Percentiles rank a stretch among this genome's conserved stretches.
phyloP scores from a whole-genome alignment of 2,888 invertebrate species.

The Germaria angustata region DNA sequence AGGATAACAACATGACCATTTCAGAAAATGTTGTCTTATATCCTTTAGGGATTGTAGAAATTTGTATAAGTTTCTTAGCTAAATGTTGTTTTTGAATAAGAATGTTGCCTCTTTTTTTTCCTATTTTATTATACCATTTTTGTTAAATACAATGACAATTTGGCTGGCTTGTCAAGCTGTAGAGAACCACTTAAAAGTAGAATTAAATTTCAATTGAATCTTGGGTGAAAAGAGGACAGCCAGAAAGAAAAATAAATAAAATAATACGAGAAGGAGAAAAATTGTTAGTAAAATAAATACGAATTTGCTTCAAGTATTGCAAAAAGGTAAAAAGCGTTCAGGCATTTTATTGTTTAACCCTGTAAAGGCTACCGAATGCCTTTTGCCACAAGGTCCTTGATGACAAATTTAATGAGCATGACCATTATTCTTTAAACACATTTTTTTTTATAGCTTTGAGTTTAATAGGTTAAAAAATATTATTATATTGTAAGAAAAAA shows the following conservation, averaged over 20 bases:
- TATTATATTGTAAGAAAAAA: no score
- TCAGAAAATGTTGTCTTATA: not conserved
- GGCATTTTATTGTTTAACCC: conserved; percentile 42
- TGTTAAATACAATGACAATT: conserved; percentile 39
- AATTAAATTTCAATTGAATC: conserved; percentile 63
- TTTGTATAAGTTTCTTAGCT: not conserved
- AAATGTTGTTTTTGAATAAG: conserved; percentile 17
- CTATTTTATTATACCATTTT: not conserved
- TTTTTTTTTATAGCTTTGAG: no score
- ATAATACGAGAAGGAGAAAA: not conserved
- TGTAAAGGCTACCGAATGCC: not conserved
- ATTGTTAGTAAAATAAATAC: not conserved
- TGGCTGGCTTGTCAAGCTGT: conserved; percentile 48
- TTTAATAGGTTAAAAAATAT: no score
- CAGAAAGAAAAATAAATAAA: not conserved
- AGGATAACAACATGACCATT: conserved; percentile 41
- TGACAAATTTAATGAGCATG: not conserved
- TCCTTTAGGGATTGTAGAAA: conserved; percentile 22
- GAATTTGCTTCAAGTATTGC: conserved; percentile 26
- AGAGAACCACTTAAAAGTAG: conserved; percentile 55
- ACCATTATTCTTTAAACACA: no score
- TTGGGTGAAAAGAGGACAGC: not conserved
- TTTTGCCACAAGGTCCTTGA: not conserved
- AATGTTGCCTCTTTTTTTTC: not conserved
- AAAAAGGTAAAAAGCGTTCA: conserved; percentile 48